These are phyloP conservation scores for Tenualosa ilisha DNA, from an alignment of 2,797 vertebrate species.

Conservation along the genomic window DNA sequence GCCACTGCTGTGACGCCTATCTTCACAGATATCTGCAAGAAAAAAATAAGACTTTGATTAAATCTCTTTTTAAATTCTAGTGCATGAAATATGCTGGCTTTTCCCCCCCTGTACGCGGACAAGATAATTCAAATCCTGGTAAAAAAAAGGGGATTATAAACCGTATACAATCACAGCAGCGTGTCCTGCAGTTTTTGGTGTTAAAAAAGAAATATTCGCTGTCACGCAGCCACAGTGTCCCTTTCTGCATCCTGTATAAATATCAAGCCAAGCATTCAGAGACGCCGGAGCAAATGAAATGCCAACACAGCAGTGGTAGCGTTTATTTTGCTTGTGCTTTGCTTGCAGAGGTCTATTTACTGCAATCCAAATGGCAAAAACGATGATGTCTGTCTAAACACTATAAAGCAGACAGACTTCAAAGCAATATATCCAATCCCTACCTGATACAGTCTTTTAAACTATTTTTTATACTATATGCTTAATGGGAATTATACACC, in stretches of 20 bases:
- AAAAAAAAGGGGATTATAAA: conserved; percentile 9
- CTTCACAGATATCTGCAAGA: background rate
- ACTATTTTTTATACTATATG: no score
- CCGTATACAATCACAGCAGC: background rate
- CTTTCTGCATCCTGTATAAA: background rate
- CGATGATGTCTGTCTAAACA: background rate
- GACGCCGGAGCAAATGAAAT: background rate
- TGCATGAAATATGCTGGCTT: background rate
- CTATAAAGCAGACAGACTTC: background rate
- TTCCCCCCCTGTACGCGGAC: background rate
- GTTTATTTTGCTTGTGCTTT: background rate
- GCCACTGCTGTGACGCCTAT: background rate
- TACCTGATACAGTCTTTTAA: no score
- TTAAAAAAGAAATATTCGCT: background rate
- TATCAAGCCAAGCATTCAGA: background rate
- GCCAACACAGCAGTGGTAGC: background rate
- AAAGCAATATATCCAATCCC: background rate
- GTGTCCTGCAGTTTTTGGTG: background rate
- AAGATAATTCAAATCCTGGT: background rate
- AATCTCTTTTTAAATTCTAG: background rate
- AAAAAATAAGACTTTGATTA: conserved; percentile 16
- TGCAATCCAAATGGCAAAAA: background rate
- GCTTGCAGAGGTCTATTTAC: background rate
- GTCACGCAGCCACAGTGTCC: background rate
- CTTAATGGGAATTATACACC: background rate